Conservation (phyloP, 2,797 vertebrate genomes). For the Xerus rutilus region DNA sequence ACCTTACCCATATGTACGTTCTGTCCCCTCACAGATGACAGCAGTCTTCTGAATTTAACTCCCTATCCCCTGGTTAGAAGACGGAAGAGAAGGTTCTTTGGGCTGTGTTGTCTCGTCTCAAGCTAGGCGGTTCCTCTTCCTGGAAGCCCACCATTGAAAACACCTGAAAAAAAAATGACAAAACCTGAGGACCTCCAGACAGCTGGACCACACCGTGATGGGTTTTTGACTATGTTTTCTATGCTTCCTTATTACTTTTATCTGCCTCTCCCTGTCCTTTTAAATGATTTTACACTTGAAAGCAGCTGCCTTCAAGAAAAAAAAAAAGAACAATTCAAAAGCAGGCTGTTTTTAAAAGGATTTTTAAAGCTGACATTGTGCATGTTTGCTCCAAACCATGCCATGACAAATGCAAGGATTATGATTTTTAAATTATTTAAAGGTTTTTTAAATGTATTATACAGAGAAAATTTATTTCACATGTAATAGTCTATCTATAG, state of each 20-base stretch:
- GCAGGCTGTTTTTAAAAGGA: slow-evolving; percentile 88
- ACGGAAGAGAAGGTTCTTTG: slow-evolving; percentile 98
- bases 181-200: slow-evolving; percentile 81
- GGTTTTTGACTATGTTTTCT: slow-evolving; percentile 87
- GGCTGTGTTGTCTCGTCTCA: slow-evolving; percentile 98
- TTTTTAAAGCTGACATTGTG: slow-evolving; percentile 86
- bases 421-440: slow-evolving; percentile 84
- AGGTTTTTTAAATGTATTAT: slow-evolving; percentile 82
- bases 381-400: slow-evolving; percentile 86
- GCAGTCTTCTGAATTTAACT: slow-evolving; percentile 99
- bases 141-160: slow-evolving; percentile 86
- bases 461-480: slow-evolving; percentile 87
- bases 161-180: slow-evolving; percentile 77
- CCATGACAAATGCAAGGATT: slow-evolving; percentile 83
- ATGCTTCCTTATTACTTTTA: slow-evolving; percentile 84
- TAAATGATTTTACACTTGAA: slow-evolving; percentile 84
- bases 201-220: slow-evolving; percentile 75
- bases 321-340: slow-evolving; percentile 77
- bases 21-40: slow-evolving; percentile 93
- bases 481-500: slow-evolving; percentile 85
- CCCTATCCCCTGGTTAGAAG: slow-evolving; percentile 97
- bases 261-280: slow-evolving; percentile 72
- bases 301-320: slow-evolving; percentile 71
- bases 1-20: slow-evolving; percentile 29
- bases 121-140: slow-evolving; percentile 91